Base-by-base conservation (phyloP, 2,888 invertebrate species). In the Deilephila porcellus region DNA sequence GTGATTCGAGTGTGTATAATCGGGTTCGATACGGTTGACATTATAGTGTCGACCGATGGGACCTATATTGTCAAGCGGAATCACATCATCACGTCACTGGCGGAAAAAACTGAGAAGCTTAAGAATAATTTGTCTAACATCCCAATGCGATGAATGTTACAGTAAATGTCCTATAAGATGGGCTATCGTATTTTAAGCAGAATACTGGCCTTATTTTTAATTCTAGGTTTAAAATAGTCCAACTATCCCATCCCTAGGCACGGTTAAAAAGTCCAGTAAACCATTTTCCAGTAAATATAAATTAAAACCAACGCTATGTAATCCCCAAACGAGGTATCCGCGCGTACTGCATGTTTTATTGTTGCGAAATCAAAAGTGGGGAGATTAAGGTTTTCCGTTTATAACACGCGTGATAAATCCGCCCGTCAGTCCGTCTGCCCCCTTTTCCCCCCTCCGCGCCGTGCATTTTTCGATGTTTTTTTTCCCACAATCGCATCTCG, bases 281-380 rank as follows among this genome's bases (percentile, higher is more conserved):
- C 67, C 67, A 25, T 45, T 67, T 45, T 45, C 20, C 52, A 67
- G 52, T 67, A 67, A 67, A 67, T 67, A 67, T 67, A 67, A 67
- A 52, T 67, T 67, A 67, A 67, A 64, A 17, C 67, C 67, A 52
- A 52, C 67, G 29, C 63, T 25, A 4, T 67, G 67, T 67, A 67
- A 67, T 67, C 67, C 67, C 67, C 20, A 67, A 67, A 67, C 67
- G 67, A 67, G 67, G 52, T 67, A 67, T 67, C 67, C 64, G 45
- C 45, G 64, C 64, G 45, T 45, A 52, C 25, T 29, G 8, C 67
- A 25, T n/a, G 64, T 67, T 67, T 67, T 67, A 67, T 67, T 67
- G 67, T 67, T 67, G 67, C 52, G n/a, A 67, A 67, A 67, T 67
- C 67, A 67, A 67, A 67, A 67, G 67, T 67, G 67, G 67, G 25